A percentile compares a stretch with the other conserved stretches of the same genome.
These are phyloP conservation scores for Lasioglossum oenotherae DNA, from an alignment of 2,888 invertebrate species.

Conservation along the genomic window DNA sequence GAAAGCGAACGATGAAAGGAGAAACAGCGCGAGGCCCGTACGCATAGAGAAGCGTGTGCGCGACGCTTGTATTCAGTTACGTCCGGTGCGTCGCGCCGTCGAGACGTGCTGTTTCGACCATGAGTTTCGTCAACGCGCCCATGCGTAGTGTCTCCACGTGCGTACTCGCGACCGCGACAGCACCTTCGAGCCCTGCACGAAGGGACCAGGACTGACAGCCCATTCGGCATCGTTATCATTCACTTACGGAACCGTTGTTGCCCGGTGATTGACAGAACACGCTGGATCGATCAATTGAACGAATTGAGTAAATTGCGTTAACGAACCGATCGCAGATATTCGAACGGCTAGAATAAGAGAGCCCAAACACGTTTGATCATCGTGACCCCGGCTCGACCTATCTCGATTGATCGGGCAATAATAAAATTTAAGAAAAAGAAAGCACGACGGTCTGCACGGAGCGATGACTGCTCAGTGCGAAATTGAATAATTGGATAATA, in stretches of 20 bases:
- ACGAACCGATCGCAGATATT: neutral
- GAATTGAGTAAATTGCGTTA: neutral
- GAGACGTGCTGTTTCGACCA: conserved; percentile 71
- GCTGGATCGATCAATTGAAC: neutral
- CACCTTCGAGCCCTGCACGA: neutral
- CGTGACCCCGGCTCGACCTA: neutral
- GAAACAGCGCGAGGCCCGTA: conserved; percentile 52
- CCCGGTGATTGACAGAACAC: neutral
- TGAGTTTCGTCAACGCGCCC: conserved; percentile 49
- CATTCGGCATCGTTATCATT: neutral
- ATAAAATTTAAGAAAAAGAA: neutral
- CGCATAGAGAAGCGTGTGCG: conserved; percentile 69
- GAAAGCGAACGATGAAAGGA: conserved; percentile 47
- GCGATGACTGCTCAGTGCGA: neutral
- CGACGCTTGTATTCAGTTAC: conserved; percentile 80
- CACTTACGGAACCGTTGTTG: neutral
- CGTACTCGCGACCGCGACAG: conserved; percentile 2
- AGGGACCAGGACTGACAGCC: neutral
- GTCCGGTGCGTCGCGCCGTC: conserved; percentile 81
- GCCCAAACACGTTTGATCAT: neutral
- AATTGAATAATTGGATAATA: conserved; percentile 65
- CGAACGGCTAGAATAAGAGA: neutral
- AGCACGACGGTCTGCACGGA: neutral
- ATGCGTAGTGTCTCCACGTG: conserved; percentile 42
- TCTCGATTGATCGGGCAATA: conserved; percentile 25